These are phyloP conservation scores for Lerista edwardsae DNA, from an alignment of 2,797 vertebrate species.

Conservation along the genomic window DNA sequence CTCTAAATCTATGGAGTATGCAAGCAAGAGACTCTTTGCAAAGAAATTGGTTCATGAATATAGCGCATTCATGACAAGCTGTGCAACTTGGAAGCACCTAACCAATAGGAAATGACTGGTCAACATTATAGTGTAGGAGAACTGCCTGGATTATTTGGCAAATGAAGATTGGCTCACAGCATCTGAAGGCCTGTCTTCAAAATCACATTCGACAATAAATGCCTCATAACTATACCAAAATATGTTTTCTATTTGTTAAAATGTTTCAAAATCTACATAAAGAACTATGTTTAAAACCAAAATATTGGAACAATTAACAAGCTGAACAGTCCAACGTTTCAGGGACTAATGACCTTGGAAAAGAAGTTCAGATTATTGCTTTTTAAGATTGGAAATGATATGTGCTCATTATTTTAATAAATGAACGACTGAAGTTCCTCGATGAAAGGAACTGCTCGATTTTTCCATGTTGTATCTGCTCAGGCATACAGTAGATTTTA, in stretches of 20 bases:
- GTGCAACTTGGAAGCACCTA: not conserved
- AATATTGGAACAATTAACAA: not conserved
- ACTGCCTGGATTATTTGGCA: slow-evolving; percentile 1
- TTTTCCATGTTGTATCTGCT: not conserved
- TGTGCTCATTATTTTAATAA: not conserved
- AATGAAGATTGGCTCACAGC: not conserved
- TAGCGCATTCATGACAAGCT: not conserved
- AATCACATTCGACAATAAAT: not conserved
- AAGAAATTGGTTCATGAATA: slow-evolving; percentile 22
- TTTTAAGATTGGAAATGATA: not conserved
- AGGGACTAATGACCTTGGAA: not conserved
- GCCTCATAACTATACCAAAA: not conserved
- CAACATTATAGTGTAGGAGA: not conserved
- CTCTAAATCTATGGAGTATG: not conserved
- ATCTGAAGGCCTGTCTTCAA: not conserved
- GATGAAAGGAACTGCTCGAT: not conserved
- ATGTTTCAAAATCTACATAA: not conserved
- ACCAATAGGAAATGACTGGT: not conserved
- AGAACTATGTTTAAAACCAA: not conserved
- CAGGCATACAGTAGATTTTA: not conserved
- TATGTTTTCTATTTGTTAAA: not conserved
- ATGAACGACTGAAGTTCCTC: not conserved
- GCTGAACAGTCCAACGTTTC: not conserved
- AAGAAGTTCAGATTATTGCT: not conserved
- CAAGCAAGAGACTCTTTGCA: not conserved